These are phyloP conservation scores for Micrasema minimum DNA, from an alignment of 1,140 invertebrate genomes.

Conservation along the genomic window DNA sequence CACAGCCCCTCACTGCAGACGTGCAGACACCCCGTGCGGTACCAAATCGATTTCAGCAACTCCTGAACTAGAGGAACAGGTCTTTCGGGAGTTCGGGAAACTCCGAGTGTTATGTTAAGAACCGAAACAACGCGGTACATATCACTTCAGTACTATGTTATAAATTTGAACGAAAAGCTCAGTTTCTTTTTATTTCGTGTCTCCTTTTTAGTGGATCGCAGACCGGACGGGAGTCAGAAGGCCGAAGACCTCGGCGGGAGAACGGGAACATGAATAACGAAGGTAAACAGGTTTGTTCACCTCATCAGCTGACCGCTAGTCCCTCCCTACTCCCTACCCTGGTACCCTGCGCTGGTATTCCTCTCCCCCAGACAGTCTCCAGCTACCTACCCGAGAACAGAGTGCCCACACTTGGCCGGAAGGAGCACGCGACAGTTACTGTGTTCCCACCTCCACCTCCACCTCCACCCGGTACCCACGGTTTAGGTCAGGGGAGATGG, in stretches of 20 bases:
- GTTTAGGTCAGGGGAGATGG: too few species aligned
- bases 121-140: not conserved
- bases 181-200: not conserved
- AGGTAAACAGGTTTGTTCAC: constrained; percentile 47
- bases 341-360: not conserved
- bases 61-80: constrained; percentile 34
- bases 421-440: too few species aligned
- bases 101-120: not conserved
- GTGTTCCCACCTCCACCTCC: too few species aligned
- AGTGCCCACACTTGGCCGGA: too few species aligned
- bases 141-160: too few species aligned
- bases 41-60: not conserved
- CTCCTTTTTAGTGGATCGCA: not conserved
- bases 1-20: not conserved
- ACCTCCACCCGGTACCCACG: too few species aligned
- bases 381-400: too few species aligned
- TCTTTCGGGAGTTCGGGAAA: constrained; percentile 43
- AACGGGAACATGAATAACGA: constrained; percentile 39
- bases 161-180: not conserved
- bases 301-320: constrained; percentile 42
- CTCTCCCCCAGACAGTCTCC: not conserved
- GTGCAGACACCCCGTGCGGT: not conserved
- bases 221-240: not conserved
- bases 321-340: not conserved
- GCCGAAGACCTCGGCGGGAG: constrained; percentile 39